These are phyloP conservation scores for Oxyruncus cristatus DNA, from an alignment of 2,113 vertebrate genomes.

Conservation along the genomic window DNA sequence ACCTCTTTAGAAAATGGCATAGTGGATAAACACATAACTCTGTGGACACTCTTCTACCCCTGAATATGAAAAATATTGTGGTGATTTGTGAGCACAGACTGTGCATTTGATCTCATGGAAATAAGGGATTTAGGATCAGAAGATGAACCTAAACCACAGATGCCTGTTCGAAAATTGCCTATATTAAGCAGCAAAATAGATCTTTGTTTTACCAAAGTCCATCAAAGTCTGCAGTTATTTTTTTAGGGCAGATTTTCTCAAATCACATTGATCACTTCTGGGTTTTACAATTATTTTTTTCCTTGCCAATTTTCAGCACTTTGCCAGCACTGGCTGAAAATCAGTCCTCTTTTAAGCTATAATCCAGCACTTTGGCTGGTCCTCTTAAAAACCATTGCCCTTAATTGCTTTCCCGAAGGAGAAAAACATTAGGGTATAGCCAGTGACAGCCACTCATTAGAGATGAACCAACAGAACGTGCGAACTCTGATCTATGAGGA, in stretches of 20 bases:
- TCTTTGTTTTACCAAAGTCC: neutral
- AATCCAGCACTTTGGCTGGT: neutral
- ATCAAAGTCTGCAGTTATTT: neutral
- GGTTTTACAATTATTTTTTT: neutral
- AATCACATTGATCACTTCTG: neutral
- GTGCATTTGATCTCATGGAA: neutral
- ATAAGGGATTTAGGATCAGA: neutral
- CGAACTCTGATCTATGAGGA: neutral
- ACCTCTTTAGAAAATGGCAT: neutral
- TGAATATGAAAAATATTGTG: neutral
- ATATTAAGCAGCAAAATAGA: neutral
- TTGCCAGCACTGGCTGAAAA: neutral
- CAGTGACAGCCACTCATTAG: neutral
- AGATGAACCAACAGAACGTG: neutral
- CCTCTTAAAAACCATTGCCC: neutral
- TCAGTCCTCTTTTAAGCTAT: neutral
- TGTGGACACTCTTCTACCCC: neutral
- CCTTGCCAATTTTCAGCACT: neutral
- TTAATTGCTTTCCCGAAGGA: slow-evolving; percentile 29
- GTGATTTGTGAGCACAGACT: neutral
- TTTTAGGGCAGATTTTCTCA: neutral
- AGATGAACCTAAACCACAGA: neutral
- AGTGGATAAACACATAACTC: neutral
- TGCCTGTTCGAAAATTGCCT: neutral
- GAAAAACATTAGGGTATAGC: neutral